Percentiles rank a stretch among this genome's conserved stretches.
Evolutionary conservation across 2,797 vertebrate genomes (phyloP).

Genomic region (Lutjanus campechanus): DNA sequence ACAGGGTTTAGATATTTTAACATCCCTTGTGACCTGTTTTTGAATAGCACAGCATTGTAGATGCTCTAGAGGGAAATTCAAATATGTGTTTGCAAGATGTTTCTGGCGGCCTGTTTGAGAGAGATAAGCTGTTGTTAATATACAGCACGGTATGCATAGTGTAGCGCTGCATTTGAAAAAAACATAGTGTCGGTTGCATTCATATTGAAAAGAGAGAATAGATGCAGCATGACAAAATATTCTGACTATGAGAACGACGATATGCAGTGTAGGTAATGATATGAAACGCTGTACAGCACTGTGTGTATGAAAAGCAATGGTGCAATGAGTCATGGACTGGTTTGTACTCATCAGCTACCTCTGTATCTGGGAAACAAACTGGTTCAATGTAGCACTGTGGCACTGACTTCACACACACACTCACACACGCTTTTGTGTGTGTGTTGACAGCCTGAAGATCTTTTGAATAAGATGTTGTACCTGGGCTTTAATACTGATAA

Average conservation of each 20-base stretch:
- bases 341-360: slow-evolving; percentile 1
- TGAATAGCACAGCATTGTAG: not conserved
- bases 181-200: not conserved
- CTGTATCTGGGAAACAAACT: slow-evolving; percentile 2
- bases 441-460: not conserved
- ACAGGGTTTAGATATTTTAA: not conserved
- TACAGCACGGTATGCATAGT: not conserved
- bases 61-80: not conserved
- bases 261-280: not conserved
- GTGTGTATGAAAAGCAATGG: not conserved
- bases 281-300: not conserved
- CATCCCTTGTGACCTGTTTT: not conserved
- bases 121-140: not conserved
- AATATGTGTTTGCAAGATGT: not conserved
- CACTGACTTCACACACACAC: not conserved
- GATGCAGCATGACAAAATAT: not conserved
- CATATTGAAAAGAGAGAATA: not conserved
- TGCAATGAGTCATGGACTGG: slow-evolving; percentile 15
- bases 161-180: not conserved
- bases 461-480: not conserved
- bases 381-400: slow-evolving; percentile 7
- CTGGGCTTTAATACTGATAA: not conserved
- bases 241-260: too few species aligned
- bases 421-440: too few species aligned
- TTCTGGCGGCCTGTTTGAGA: not conserved